phyloP scores from a whole-genome alignment of 2,888 invertebrate genomes.

The Cephalotes varians region DNA sequence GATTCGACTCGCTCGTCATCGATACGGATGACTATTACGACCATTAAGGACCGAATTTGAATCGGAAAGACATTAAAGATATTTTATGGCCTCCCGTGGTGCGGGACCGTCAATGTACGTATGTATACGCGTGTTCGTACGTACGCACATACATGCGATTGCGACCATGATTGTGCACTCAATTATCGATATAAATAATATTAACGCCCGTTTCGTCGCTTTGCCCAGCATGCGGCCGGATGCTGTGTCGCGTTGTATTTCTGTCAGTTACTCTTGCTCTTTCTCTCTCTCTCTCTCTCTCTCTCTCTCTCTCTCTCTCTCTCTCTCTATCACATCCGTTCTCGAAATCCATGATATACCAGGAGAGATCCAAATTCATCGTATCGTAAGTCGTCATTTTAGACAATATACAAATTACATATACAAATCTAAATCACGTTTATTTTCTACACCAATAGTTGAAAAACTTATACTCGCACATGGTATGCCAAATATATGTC shows the following conservation, averaged over 20 bases:
- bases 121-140: conserved; percentile 60
- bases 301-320: too few species aligned
- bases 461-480: not conserved
- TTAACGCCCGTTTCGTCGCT: conserved; percentile 78
- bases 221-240: conserved; percentile 24
- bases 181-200: conserved; percentile 83
- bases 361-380: not conserved
- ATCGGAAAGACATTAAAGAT: conserved; percentile 81
- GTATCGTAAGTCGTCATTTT: not conserved
- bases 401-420: not conserved
- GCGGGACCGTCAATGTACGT: conserved; percentile 68
- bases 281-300: too few species aligned
- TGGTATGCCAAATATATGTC: not conserved
- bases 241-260: conserved; percentile 33
- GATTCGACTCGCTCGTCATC: conserved; percentile 71
- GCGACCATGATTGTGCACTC: conserved; percentile 77
- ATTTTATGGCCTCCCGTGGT: conserved; percentile 80
- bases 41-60: conserved; percentile 79
- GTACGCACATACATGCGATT: conserved; percentile 58
- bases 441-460: not conserved
- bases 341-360: not conserved
- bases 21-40: conserved; percentile 70
- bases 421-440: not conserved
- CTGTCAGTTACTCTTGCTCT: not conserved
- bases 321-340: not conserved